These are phyloP conservation scores for Aphrocallistes beatrix DNA, from an alignment of 37 sponge, comb jelly and placozoan genomes.

Conservation along the genomic window DNA sequence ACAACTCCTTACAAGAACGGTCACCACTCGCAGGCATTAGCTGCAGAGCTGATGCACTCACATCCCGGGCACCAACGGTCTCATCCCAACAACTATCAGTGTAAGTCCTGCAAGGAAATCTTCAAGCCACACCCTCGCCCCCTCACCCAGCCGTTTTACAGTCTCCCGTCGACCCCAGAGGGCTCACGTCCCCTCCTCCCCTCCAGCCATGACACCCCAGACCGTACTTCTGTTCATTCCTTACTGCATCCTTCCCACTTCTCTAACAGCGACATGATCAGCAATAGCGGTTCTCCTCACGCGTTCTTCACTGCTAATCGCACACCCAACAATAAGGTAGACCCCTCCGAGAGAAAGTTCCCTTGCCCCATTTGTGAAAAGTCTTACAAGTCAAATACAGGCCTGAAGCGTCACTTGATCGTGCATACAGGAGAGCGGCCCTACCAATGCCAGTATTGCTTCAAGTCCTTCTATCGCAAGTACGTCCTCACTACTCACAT, in stretches of 20 bases:
- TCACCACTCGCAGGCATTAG: neutral
- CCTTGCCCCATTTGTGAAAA: neutral
- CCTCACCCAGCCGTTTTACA: neutral
- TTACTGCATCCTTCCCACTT: neutral
- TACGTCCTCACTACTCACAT: constrained; percentile 4
- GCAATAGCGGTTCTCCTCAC: neutral
- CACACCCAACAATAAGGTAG: neutral
- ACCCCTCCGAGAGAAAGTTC: neutral
- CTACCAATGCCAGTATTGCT: constrained; percentile 3
- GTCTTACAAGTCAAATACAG: constrained; percentile 3
- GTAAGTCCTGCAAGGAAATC: neutral
- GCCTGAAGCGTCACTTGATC: neutral
- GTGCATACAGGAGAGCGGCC: constrained; percentile 9
- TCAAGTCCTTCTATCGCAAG: neutral
- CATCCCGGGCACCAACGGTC: neutral
- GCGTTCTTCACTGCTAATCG: neutral
- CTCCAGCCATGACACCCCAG: neutral
- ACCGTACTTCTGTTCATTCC: neutral
- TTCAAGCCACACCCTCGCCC: constrained; percentile 9
- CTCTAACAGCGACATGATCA: neutral
- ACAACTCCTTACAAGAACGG: neutral
- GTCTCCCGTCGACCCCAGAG: neutral
- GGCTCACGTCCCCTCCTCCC: neutral
- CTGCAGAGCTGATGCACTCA: neutral
- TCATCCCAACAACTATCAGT: neutral